Base-by-base conservation (phyloP, 2,113 vertebrate genomes). In the Andinoacara biseriatus region DNA sequence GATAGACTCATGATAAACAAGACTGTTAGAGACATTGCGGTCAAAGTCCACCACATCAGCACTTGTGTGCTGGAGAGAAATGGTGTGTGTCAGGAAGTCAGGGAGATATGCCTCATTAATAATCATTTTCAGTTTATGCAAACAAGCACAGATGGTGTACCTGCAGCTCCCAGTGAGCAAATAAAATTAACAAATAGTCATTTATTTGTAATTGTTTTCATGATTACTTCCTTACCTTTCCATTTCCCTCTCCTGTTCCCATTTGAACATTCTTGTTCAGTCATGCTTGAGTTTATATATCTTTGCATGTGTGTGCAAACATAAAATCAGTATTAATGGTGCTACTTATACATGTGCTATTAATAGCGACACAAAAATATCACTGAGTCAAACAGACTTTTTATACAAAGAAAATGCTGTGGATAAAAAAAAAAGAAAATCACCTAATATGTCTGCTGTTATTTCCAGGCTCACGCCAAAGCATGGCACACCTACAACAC, bases 401-500 rank as follows among this genome's bases (percentile, higher is more conserved):
- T 78, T 74, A 15, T 57, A 59, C 11, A 22, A 7, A 58, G 8
- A 62, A 26, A 54, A 20, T 46, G 29, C 52, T 62, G 5, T 63
- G 3, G 49, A 46, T 3, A 54, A 5, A 11, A 20, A 20, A 13
- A n/a, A 69, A 18, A 38, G 1, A 26, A 67, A 49, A 62, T 1
- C 20, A 74, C 52, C 15, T 26, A 31, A 54, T 67, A 11, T 82
- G 5, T 84, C 7, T 78, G 13, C 20, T 87, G 10, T 85, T 18
- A 82, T 86, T 90, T 81, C 9, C 93, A 99, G 98, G 98, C 98
- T 83, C 98, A 99, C 29, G 96, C 97, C 9, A 95, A 95, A 93
- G 96, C 96, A 13, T 99, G 98, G 98, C 97, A 97, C 84, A 95
- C 92, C 82, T 99, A 99, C 88, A 82, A 97, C 92, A 83, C 60